Base-by-base conservation (phyloP, 2,888 invertebrate genomes). In the Xylophagus ater region DNA sequence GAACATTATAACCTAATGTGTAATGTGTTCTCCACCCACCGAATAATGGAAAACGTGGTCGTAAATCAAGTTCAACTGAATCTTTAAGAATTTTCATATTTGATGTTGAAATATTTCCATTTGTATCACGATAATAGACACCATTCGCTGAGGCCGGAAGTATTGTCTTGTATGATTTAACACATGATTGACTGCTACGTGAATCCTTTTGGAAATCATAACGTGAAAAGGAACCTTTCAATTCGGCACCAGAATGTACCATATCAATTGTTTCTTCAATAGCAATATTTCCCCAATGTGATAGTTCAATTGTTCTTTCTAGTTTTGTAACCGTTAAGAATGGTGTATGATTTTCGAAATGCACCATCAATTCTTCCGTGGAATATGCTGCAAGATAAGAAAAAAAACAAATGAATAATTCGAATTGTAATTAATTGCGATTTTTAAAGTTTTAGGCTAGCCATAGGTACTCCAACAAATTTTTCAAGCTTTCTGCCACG, bases 11-110 rank as follows among this genome's bases (percentile, higher is more conserved):
- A 3, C 98, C 98, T 32, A 98, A 71, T 28, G 83, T 84, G 65
- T 99, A 99, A 51, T 90, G 88, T 7, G 94, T 96, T 62, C 87
- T 89, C 98, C 98, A 99, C 10, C 98, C 98, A 39, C 98, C 98
- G 63, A 97, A 98, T 4, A 98, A 70, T 3, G 98, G 98, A 64
- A 96, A 98, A 53, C 98, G 73, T 1, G 97, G 98, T 34, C 92
- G 73, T n/a, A 98, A 71, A 55, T 96, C 96, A 4, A 98, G 67
- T 56, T 98, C 96, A 6, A 97, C 92, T 25, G 89, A 83, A 57
- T 97, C 93, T 49, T 87, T 86, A 50, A 84, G 74, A 17, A 84
- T 69, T 48, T 82, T 76, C 69, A 97, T 83, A 60, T 89, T 84
- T 1, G 94, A 94, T 8, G 98, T 99, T 1, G 96, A 97, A 55